Conservation (phyloP, 2,888 invertebrate species). For the Phorcus lineatus region DNA sequence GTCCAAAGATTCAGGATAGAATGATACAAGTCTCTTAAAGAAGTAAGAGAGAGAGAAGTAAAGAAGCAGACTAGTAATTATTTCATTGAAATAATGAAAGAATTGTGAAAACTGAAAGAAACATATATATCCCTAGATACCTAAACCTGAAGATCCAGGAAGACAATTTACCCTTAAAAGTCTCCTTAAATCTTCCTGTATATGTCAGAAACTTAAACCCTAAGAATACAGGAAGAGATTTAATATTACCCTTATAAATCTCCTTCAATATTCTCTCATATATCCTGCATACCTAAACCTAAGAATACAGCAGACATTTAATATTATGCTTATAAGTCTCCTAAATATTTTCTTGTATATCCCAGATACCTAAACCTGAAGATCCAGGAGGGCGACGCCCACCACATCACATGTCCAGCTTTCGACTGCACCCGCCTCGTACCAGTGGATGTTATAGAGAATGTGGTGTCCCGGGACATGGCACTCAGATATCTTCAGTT, state of each 20-base stretch:
- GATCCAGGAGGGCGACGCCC: slow-evolving; percentile 82
- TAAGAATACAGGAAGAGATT: no score
- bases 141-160: no score
- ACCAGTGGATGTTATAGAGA: slow-evolving; percentile 82
- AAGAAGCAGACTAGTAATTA: no score
- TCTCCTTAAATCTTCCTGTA: no score
- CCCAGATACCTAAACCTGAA: slow-evolving; percentile 80
- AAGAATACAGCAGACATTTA: slow-evolving; percentile 79
- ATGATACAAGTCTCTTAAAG: no score
- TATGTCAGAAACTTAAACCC: no score
- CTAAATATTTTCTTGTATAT: neutral
- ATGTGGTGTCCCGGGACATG: slow-evolving; percentile 82
- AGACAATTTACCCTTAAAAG: no score
- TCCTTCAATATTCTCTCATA: neutral
- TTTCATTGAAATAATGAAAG: slow-evolving; percentile 19
- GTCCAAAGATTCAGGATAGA: no score
- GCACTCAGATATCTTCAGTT: slow-evolving; percentile 82
- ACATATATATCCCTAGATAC: no score
- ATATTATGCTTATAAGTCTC: neutral
- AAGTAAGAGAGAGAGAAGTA: no score
- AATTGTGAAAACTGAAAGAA: no score
- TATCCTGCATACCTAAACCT: slow-evolving; percentile 79
- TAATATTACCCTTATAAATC: no score
- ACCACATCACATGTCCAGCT: slow-evolving; percentile 82
- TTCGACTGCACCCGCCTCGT: slow-evolving; percentile 81